phyloP scores from a whole-genome alignment of 2,888 invertebrate genomes.

The Hymenopus coronatus region DNA sequence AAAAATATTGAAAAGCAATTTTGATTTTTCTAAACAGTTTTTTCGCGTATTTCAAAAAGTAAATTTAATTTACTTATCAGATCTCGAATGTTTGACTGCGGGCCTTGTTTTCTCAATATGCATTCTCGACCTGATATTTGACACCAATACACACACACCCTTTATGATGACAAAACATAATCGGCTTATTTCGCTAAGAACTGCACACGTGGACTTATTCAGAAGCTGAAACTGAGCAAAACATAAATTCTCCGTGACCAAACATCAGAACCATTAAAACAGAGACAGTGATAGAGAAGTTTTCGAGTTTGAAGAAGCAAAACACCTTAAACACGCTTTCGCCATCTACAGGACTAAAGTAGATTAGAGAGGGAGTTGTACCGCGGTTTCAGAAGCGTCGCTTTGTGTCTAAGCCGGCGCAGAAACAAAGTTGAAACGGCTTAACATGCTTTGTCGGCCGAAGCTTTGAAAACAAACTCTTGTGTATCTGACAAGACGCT shows the following conservation, averaged over 20 bases:
- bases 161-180: background rate
- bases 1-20: no score
- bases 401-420: constrained; percentile 13
- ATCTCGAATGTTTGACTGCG: no score
- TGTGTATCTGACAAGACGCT: constrained; percentile 9
- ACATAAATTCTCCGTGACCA: background rate
- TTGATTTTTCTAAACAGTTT: no score
- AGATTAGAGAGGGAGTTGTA: constrained; percentile 4
- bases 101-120: no score
- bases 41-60: no score
- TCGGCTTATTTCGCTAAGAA: background rate
- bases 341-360: background rate
- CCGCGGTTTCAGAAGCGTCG: background rate
- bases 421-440: constrained; percentile 13
- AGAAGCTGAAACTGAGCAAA: no score
- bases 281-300: background rate
- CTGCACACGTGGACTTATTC: no score
- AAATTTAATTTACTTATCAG: no score
- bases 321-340: constrained; percentile 9
- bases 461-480: constrained; percentile 4
- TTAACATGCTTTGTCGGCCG: constrained; percentile 2
- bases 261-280: background rate
- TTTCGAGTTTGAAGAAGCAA: background rate
- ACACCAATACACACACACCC: no score
- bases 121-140: no score